Conservation (phyloP, 2,113 vertebrate species). For the Semnornis frantzii region DNA sequence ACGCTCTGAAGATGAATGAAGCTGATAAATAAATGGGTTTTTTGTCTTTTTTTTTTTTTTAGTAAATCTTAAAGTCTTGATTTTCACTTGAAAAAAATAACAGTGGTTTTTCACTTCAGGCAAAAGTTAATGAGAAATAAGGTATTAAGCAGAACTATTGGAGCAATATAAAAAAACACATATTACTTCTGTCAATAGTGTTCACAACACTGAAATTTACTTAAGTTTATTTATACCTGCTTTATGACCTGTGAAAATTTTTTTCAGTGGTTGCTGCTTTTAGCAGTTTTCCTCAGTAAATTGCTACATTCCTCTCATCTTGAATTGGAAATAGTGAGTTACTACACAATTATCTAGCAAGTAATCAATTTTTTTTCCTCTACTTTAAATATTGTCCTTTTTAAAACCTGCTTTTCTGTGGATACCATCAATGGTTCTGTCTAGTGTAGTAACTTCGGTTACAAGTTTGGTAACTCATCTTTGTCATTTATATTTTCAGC, state of each 20-base stretch:
- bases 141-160: neutral
- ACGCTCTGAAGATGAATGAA: neutral
- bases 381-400: neutral
- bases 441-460: neutral
- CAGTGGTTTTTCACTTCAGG: neutral
- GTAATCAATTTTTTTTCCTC: no score
- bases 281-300: neutral
- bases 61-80: neutral
- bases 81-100: neutral
- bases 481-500: neutral
- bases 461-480: neutral
- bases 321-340: neutral
- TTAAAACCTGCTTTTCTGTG: neutral
- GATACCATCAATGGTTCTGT: neutral
- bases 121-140: neutral
- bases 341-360: neutral
- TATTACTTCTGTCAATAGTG: neutral
- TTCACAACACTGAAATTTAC: neutral
- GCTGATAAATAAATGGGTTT: neutral
- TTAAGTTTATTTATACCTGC: neutral
- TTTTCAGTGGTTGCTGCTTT: neutral
- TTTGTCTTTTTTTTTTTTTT: neutral
- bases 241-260: neutral
- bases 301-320: rapidly evolving
- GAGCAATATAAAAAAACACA: neutral